Percentiles rank a stretch among this genome's conserved stretches.
phyloP scores from a whole-genome alignment of 2,888 invertebrate species.

The Helleia helle region DNA sequence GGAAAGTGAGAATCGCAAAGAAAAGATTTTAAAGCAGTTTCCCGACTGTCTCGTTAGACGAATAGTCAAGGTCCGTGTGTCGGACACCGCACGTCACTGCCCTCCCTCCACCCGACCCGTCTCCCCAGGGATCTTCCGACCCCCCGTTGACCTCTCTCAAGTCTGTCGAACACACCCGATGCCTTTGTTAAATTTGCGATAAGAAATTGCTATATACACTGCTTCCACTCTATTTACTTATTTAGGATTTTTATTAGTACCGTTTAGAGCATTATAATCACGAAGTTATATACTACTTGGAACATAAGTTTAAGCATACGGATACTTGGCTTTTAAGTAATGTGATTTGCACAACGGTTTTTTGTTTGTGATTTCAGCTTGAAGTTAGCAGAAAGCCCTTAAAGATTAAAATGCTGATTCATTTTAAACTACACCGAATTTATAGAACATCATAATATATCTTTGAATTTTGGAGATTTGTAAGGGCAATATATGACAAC shows the following conservation, averaged over 20 bases:
- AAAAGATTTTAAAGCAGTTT: constrained; percentile 37
- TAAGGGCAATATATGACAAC: too few species aligned
- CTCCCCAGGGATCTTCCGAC: constrained; percentile 17
- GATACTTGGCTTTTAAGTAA: too few species aligned
- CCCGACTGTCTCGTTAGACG: constrained; percentile 44
- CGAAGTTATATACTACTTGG: too few species aligned
- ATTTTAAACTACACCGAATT: too few species aligned
- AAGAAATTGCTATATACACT: constrained; percentile 28
- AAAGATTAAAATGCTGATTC: too few species aligned
- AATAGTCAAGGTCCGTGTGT: constrained; percentile 43
- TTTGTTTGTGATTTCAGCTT: too few species aligned
- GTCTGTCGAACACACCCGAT: constrained; percentile 58
- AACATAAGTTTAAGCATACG: too few species aligned
- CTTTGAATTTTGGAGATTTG: too few species aligned
- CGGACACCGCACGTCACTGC: constrained; percentile 40
- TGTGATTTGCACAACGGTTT: too few species aligned
- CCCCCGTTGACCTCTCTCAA: constrained; percentile 34
- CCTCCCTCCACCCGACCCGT: constrained; percentile 26
- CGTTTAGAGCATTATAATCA: too few species aligned
- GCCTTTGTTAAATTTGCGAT: constrained; percentile 55
- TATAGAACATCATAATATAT: too few species aligned
- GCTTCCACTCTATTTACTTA: constrained; percentile 11
- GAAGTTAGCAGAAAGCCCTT: too few species aligned
- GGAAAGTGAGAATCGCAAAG: constrained; percentile 15
- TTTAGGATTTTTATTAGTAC: constrained; percentile 5